A percentile compares a stretch with the other conserved stretches of the same genome.
These are phyloP conservation scores for Thalassarche chlororhynchos DNA, from an alignment of 2,113 vertebrate species.

Conservation along the genomic window DNA sequence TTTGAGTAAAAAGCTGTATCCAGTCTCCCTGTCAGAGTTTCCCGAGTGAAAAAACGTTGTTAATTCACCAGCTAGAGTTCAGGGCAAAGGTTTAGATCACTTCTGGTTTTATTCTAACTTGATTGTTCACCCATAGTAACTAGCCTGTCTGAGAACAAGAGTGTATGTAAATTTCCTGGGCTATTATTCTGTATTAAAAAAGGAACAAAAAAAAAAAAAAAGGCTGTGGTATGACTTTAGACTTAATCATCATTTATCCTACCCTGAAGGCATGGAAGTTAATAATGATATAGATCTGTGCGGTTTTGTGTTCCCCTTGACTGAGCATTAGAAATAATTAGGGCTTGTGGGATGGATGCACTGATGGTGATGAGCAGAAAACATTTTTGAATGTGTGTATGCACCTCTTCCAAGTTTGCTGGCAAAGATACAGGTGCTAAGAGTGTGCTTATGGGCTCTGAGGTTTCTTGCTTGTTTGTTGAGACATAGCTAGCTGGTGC, in stretches of 20 bases:
- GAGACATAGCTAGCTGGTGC: background rate
- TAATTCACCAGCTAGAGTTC: background rate
- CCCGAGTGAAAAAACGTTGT: background rate
- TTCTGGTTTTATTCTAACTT: slow-evolving; percentile 27
- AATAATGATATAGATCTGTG: slow-evolving; percentile 65
- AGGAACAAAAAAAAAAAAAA: background rate
- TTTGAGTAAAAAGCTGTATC: background rate
- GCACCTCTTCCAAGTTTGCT: background rate
- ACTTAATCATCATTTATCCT: slow-evolving; percentile 66
- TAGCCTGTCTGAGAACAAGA: slow-evolving; percentile 7
- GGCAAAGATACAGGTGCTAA: slow-evolving; percentile 7
- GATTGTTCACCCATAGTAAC: slow-evolving; percentile 1
- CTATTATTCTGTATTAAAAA: slow-evolving; percentile 31
- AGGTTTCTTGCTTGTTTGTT: background rate
- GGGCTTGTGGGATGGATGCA: slow-evolving; percentile 30
- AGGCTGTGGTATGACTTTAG: slow-evolving; percentile 19
- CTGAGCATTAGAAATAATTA: slow-evolving; percentile 67
- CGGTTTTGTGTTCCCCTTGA: slow-evolving; percentile 61
- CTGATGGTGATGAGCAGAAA: slow-evolving; percentile 42
- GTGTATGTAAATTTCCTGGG: background rate
- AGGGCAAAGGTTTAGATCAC: background rate
- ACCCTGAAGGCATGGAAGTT: slow-evolving; percentile 55
- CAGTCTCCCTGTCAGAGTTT: background rate
- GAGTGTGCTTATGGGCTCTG: background rate
- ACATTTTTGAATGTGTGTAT: background rate